Conservation (phyloP, 2,113 vertebrate genomes). For the Lucifuga dentata region DNA sequence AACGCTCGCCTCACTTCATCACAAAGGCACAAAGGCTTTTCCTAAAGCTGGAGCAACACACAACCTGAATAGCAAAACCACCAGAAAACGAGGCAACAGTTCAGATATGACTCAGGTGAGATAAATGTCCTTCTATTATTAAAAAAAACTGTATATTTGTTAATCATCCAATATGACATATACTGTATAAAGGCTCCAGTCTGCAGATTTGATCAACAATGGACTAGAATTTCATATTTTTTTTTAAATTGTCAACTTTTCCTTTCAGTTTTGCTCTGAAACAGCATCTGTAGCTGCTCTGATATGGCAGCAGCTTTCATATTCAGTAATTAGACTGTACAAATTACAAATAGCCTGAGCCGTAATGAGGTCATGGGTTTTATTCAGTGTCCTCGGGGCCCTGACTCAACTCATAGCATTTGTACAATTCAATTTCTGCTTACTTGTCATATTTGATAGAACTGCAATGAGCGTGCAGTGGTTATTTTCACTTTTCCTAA, state of each 20-base stretch:
- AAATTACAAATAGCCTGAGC: slow-evolving; percentile 1
- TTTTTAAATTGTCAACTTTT: neutral
- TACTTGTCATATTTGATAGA: slow-evolving; percentile 45
- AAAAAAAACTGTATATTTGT: too few relatives aligned
- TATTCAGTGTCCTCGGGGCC: slow-evolving; percentile 36
- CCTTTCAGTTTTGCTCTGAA: slow-evolving; percentile 2
- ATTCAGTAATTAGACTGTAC: neutral
- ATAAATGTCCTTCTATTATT: too few relatives aligned
- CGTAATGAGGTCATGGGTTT: slow-evolving; percentile 35
- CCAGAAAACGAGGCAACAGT: neutral
- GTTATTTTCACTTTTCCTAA: neutral
- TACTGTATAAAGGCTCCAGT: too few relatives aligned
- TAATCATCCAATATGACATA: too few relatives aligned
- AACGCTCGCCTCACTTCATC: too few relatives aligned
- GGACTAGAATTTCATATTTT: too few relatives aligned
- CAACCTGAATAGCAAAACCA: neutral
- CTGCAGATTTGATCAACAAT: too few relatives aligned
- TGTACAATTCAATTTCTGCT: slow-evolving; percentile 44
- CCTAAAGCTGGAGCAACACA: slow-evolving; percentile 15
- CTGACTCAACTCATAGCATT: neutral
- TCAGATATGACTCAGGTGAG: neutral
- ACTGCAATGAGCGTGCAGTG: slow-evolving; percentile 19
- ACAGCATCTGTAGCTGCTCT: neutral
- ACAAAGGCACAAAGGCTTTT: slow-evolving; percentile 20
- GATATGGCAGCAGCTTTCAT: neutral